Evolutionary conservation across 2,797 vertebrate species (phyloP).

Genomic region (Otolemur crassicaudatus): DNA sequence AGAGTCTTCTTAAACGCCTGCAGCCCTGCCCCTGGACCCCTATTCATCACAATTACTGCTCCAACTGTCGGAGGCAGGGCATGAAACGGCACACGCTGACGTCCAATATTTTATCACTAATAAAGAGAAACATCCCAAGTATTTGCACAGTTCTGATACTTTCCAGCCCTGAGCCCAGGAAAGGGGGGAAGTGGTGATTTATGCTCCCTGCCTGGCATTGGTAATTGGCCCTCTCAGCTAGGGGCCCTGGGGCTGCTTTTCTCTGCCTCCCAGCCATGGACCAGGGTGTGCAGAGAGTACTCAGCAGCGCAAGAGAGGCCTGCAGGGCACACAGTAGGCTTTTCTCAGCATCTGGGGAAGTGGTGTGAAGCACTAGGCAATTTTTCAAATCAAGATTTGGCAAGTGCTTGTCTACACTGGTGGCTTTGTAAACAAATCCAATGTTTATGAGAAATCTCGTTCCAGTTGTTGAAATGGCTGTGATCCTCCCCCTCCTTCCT

Average conservation of each 20-base stretch:
- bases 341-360: not conserved
- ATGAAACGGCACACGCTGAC: constrained; percentile 84
- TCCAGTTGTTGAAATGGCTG: not conserved
- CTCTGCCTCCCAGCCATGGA: not conserved
- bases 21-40: constrained; percentile 84
- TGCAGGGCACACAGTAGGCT: constrained; percentile 39
- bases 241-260: not conserved
- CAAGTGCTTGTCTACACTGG: not conserved
- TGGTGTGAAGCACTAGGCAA: not conserved
- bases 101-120: constrained; percentile 91
- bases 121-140: constrained; percentile 88
- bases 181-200: constrained; percentile 84
- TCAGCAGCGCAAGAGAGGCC: not conserved
- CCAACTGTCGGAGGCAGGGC: constrained; percentile 86
- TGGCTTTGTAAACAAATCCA: constrained; percentile 54
- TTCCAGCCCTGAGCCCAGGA: constrained; percentile 84
- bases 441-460: constrained; percentile 48
- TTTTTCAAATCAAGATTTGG: constrained; percentile 6
- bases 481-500: not conserved
- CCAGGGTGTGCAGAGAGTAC: not conserved
- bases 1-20: constrained; percentile 87
- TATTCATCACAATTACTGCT: constrained; percentile 90
- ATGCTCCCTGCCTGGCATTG: constrained; percentile 76
- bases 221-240: constrained; percentile 82
- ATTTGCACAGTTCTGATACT: constrained; percentile 87